A percentile compares a stretch with the other conserved stretches of the same genome.
These are phyloP conservation scores for Uropsilus gracilis DNA, from an alignment of 2,113 vertebrate species.

Conservation along the genomic window DNA sequence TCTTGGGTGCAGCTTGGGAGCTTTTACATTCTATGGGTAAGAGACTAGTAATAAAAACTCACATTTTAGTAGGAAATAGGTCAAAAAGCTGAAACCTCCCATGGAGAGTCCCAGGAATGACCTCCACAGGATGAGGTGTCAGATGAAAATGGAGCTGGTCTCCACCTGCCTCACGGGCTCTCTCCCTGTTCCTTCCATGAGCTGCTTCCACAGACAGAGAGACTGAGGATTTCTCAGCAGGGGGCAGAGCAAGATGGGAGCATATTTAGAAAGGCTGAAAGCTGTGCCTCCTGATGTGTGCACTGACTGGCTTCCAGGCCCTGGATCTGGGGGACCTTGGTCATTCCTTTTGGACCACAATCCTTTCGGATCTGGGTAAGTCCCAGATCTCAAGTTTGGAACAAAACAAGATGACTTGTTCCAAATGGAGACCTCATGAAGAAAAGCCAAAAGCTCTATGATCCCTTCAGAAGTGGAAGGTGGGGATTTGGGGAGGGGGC, in stretches of 20 bases:
- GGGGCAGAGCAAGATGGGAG: background rate
- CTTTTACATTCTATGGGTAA: too few species aligned
- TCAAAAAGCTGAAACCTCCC: background rate
- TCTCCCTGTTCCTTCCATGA: accelerated
- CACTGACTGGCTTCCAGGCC: background rate
- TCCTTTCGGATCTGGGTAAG: too few species aligned
- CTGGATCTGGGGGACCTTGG: background rate
- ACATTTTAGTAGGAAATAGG: background rate
- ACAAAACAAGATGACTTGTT: background rate
- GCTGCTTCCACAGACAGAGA: background rate
- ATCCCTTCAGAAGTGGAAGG: background rate
- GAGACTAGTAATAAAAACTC: background rate
- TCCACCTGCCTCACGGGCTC: background rate
- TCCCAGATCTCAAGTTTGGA: background rate
- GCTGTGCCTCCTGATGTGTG: background rate
- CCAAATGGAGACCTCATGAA: background rate
- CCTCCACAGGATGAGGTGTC: background rate
- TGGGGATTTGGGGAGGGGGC: too few species aligned
- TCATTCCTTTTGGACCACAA: too few species aligned
- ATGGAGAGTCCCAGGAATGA: background rate
- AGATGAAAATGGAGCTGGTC: background rate
- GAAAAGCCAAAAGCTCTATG: background rate
- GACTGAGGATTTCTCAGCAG: background rate
- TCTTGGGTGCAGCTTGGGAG: background rate
- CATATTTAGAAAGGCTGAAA: background rate